Conservation (phyloP, 2,888 invertebrate species). For the Endomychus coccineus region DNA sequence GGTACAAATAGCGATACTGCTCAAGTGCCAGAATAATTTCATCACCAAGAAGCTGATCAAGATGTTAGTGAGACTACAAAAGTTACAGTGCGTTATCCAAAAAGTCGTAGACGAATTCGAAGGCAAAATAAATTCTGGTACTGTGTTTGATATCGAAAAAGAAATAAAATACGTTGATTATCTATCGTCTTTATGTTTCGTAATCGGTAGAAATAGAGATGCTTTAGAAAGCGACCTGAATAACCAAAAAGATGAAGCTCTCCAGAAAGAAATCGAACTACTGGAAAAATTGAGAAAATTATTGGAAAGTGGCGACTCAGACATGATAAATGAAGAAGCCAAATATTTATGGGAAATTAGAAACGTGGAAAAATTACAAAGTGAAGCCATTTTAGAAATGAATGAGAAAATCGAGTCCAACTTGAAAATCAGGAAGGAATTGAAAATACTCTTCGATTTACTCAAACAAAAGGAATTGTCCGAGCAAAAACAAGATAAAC, state of each 20-base stretch:
- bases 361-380: conserved; percentile 39
- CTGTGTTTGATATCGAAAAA: conserved; percentile 44
- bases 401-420: conserved; percentile 27
- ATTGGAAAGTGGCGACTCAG: conserved; percentile 44
- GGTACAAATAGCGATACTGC: conserved; percentile 23
- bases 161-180: conserved; percentile 48
- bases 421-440: conserved; percentile 39
- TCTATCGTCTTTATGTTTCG: conserved; percentile 47
- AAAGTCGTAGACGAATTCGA: conserved; percentile 34
- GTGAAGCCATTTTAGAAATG: conserved; percentile 39
- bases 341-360: conserved; percentile 41
- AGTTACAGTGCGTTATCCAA: conserved; percentile 34
- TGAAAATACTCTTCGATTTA: conserved; percentile 40
- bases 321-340: conserved; percentile 32
- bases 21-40: conserved; percentile 30
- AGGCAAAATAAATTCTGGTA: conserved; percentile 42
- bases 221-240: conserved; percentile 49
- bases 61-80: conserved; percentile 34
- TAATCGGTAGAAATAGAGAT: conserved; percentile 50
- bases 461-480: conserved; percentile 32
- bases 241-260: conserved; percentile 44
- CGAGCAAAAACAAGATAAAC: conserved; percentile 21
- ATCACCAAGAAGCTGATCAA: conserved; percentile 32
- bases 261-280: conserved; percentile 30
- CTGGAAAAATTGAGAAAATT: conserved; percentile 41